Percentiles rank a stretch among this genome's conserved stretches.
Conservation (phyloP, 2,888 invertebrate species). For the Pandemis cinnamomeana region DNA sequence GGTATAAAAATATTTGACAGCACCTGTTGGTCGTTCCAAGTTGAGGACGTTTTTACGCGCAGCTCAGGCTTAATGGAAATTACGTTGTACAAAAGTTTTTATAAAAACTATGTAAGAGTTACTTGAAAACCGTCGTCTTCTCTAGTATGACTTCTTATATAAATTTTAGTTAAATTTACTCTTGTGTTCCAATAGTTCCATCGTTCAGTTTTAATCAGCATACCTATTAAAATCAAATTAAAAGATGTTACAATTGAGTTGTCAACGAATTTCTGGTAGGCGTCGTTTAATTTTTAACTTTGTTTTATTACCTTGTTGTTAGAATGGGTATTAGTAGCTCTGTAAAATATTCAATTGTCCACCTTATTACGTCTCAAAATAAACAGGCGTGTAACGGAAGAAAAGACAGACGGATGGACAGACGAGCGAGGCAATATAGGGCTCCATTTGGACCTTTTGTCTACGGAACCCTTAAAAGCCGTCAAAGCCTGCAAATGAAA, state of each 20-base stretch:
- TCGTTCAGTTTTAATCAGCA: no score
- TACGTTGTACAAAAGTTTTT: not conserved
- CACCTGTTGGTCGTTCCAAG: slow-evolving; percentile 4
- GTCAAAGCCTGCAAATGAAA: not conserved
- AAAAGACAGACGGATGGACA: no score
- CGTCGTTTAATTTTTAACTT: no score
- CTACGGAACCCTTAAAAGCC: not conserved
- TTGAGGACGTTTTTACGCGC: not conserved
- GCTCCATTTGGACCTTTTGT: not conserved
- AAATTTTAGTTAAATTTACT: not conserved
- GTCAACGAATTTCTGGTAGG: no score
- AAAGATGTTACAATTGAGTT: no score
- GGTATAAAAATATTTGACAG: slow-evolving; percentile 28
- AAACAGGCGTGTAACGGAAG: no score
- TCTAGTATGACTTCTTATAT: not conserved
- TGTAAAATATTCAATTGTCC: no score
- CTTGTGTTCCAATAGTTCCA: not conserved
- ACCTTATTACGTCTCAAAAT: no score
- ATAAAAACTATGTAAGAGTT: not conserved
- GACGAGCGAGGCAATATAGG: no score
- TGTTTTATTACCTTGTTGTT: no score
- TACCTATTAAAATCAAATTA: no score
- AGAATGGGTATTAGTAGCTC: no score
- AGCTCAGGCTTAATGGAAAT: not conserved
- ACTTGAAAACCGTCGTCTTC: not conserved